phyloP scores from a whole-genome alignment of 2,888 invertebrate species.

The Alloplasta piceator region DNA sequence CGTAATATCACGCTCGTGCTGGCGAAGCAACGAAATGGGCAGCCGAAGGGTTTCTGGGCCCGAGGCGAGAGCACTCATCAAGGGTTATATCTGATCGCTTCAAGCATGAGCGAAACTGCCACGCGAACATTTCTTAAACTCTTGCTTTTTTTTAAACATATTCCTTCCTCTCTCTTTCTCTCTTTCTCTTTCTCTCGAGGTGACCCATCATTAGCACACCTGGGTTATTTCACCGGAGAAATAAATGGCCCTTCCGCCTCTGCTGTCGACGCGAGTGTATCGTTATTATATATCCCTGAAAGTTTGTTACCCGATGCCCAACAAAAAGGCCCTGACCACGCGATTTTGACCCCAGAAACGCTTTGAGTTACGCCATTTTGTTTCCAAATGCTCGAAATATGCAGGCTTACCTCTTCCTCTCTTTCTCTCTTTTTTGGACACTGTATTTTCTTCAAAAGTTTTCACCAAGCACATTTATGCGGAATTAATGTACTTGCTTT shows the following conservation, averaged over 20 bases:
- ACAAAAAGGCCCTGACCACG: too few species aligned
- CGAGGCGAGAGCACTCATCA: constrained; percentile 25
- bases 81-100: constrained; percentile 24
- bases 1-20: constrained; percentile 28
- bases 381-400: too few species aligned
- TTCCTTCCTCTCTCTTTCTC: neutral
- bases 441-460: neutral
- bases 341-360: too few species aligned
- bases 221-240: constrained; percentile 39
- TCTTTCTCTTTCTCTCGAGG: neutral
- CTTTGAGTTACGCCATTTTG: too few species aligned
- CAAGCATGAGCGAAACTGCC: constrained; percentile 31
- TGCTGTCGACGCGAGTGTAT: constrained; percentile 33
- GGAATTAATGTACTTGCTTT: constrained; percentile 9
- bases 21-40: neutral
- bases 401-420: too few species aligned
- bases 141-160: neutral
- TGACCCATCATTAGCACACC: constrained; percentile 37
- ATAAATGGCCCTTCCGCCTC: constrained; percentile 35
- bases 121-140: constrained; percentile 25
- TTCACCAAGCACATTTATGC: neutral
- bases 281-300: constrained; percentile 8
- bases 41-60: constrained; percentile 7
- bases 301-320: neutral
- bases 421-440: neutral